These are phyloP conservation scores for Oasisia sp. DNA, from an alignment of 2,888 invertebrate genomes.

Conservation along the genomic window DNA sequence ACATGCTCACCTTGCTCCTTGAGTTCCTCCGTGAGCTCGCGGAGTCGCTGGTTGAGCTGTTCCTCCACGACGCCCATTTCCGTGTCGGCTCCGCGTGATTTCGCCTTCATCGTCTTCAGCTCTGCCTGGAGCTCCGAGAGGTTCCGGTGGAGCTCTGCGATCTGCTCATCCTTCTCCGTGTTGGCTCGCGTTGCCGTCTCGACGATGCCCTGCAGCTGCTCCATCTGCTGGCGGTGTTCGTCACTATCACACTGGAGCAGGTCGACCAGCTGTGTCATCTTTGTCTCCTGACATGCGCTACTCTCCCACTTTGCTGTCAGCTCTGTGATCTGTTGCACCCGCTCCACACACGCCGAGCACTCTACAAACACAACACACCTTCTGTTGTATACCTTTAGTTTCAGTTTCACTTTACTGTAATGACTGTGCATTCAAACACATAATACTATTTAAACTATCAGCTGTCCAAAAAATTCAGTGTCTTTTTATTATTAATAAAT, in stretches of 20 bases:
- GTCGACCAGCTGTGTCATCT: constrained; percentile 33
- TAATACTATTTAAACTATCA: no score
- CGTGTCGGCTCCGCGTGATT: constrained; percentile 31
- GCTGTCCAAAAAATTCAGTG: no score
- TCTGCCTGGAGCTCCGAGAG: constrained; percentile 74
- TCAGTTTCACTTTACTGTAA: no score
- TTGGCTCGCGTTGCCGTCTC: constrained; percentile 73
- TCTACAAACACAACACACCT: constrained; percentile 26
- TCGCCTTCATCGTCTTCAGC: constrained; percentile 65
- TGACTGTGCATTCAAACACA: no score
- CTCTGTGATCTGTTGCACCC: constrained; percentile 14
- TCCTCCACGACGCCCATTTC: constrained; percentile 43
- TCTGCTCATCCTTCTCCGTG: constrained; percentile 66
- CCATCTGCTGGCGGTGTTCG: constrained; percentile 31
- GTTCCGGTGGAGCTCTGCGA: background rate
- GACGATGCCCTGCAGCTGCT: background rate
- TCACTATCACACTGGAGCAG: constrained; percentile 28
- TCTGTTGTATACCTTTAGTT: background rate
- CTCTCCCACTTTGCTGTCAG: constrained; percentile 26
- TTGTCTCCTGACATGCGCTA: constrained; percentile 20
- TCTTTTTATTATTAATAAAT: no score
- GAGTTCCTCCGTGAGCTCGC: constrained; percentile 32
- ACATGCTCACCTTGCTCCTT: background rate
- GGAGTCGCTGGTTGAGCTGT: constrained; percentile 46
- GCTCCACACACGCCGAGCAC: constrained; percentile 26